Conservation (phyloP, 2,797 vertebrate genomes). For the Pseudopleuronectes americanus region DNA sequence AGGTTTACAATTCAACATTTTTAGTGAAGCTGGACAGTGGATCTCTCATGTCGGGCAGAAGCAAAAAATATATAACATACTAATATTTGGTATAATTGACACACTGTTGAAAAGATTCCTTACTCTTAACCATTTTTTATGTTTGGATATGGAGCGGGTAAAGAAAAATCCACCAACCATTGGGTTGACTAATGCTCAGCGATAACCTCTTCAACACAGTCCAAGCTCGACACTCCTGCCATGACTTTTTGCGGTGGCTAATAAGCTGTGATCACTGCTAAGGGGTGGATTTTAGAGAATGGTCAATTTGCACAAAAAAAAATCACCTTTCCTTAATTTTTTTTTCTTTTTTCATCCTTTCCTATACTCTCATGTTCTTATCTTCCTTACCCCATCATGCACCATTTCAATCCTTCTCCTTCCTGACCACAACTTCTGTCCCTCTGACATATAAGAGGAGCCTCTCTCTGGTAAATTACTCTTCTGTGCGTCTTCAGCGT, state of each 20-base stretch:
- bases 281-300: neutral
- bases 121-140: no score
- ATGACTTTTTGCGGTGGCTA: neutral
- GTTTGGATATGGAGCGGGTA: no score
- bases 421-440: slow-evolving; percentile 17
- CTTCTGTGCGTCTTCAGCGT: slow-evolving; percentile 39
- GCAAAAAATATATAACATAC: no score
- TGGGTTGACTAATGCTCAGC: neutral
- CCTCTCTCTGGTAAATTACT: slow-evolving; percentile 63
- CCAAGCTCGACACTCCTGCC: neutral
- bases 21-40: neutral
- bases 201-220: neutral
- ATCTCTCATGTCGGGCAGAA: no score
- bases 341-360: neutral
- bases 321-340: neutral
- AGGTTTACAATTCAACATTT: neutral
- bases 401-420: neutral
- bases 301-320: neutral
- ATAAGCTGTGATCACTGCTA: no score
- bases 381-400: neutral
- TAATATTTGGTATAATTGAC: no score
- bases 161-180: no score
- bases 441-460: slow-evolving; percentile 54
- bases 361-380: neutral
- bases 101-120: no score